Percentiles rank a stretch among this genome's conserved stretches.
Evolutionary conservation across 2,888 invertebrate species (phyloP).

Genomic region (Sarcophaga carnaria): DNA sequence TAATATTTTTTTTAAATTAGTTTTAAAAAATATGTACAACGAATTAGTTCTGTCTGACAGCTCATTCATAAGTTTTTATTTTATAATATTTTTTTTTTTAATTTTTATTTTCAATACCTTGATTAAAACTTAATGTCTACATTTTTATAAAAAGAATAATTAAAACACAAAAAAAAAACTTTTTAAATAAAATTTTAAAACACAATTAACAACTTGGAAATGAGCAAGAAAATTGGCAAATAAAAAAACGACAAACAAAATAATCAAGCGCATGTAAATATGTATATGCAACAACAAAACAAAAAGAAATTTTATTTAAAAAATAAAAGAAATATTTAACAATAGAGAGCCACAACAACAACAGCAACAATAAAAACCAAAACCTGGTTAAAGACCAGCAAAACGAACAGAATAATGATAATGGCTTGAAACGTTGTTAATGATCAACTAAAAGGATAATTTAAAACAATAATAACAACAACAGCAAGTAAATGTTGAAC

Average conservation of each 20-base stretch:
- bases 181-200: conserved; percentile 48
- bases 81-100: neutral
- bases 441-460: conserved; percentile 41
- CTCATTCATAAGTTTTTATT: neutral
- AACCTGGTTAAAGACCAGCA: neutral
- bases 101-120: conserved; percentile 12
- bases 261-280: no score
- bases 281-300: neutral
- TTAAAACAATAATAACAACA: conserved; percentile 24
- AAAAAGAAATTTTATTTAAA: neutral
- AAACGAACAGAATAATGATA: neutral
- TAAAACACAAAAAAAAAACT: neutral
- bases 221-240: no score
- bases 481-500: neutral
- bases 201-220: conserved; percentile 36
- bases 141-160: conserved; percentile 23
- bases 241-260: no score
- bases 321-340: conserved; percentile 10
- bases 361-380: neutral
- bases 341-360: conserved; percentile 26
- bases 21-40: neutral
- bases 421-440: neutral
- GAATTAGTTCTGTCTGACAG: neutral
- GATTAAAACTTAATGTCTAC: conserved; percentile 23
- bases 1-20: conserved; percentile 6